Base-by-base conservation (phyloP, 2,113 vertebrate species). In the Ranitomeya imitator region DNA sequence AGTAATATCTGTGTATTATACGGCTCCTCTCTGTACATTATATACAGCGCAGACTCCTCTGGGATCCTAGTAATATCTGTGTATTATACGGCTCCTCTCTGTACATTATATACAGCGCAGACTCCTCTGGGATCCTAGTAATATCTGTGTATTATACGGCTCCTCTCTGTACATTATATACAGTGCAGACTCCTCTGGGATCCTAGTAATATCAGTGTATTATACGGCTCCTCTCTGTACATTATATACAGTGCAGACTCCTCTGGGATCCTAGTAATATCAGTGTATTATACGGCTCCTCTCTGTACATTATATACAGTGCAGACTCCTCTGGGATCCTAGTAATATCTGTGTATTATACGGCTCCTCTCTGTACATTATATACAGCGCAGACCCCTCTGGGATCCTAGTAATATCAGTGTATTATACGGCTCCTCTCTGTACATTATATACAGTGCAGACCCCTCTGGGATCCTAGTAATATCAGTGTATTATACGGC, bases 51-150 rank as follows among this genome's bases (percentile, higher is more conserved):
- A 31, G 26, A 31, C 26, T 31, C 26, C 26, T 31, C 26, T 31
- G 37, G 37, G 65, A 85, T 73, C 14, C 51, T 73, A 55, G 65
- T 85, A 71, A 73, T 73, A 71, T 45, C 83, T 85, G 45, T 71
- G 23, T 14, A 71, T 71, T 71, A 71, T 14, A 26, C 67, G 0
- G 1, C 67, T 71, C 67, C 67, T 71, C 65, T 13, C 2, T 26
- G 26, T 31, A 31, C 26, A 1, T 31, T 31, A 31, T 31, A 31
- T 31, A 31, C 26, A 31, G 26, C 26, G 26, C 26, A 31, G 26
- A 31, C 26, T 31, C 26, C 26, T 31, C 26, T 31, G 37, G 37
- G 65, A 85, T 73, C 14, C 51, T 73, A 55, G 65, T 85, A 71
- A 73, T 73, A 71, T 45, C 83, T 85, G 45, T 71, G 23, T 14